Percentiles rank a stretch among this genome's conserved stretches.
Evolutionary conservation across 2,113 vertebrate genomes (phyloP).

Genomic region (Bungarus multicinctus): DNA sequence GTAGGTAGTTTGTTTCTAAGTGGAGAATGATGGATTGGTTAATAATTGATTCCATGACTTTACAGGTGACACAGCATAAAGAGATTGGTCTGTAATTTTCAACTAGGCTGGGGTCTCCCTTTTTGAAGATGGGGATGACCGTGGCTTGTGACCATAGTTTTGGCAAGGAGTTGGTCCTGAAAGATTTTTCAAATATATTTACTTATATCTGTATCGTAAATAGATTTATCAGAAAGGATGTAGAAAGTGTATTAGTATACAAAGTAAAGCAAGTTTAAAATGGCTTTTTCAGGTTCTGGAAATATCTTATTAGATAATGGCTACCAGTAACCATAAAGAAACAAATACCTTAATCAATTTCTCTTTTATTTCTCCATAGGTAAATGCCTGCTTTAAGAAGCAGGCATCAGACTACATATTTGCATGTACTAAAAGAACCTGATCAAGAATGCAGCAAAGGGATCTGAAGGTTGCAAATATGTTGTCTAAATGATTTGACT

Average conservation of each 20-base stretch:
- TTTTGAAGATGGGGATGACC: no score
- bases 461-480: constrained; percentile 45
- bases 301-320: not conserved
- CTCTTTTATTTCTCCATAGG: constrained; percentile 67
- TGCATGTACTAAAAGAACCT: constrained; percentile 39
- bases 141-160: no score
- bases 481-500: constrained; percentile 65
- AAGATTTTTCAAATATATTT: no score
- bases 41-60: no score
- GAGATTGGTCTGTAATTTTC: no score
- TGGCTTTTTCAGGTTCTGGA: not conserved
- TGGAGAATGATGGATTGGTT: no score
- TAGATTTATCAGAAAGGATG: not conserved
- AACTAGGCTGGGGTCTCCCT: no score
- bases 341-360: not conserved
- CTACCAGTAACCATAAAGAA: not conserved
- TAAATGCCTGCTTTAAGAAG: constrained; percentile 87
- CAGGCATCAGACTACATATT: constrained; percentile 74
- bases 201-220: not conserved
- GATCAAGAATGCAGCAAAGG: constrained; percentile 40
- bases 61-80: no score
- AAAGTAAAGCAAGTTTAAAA: not conserved
- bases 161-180: no score
- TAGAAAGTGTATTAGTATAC: not conserved
- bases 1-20: no score